A percentile compares a stretch with the other conserved stretches of the same genome.
Conservation (phyloP, 53 echinoderm and acorn worm genomes). For the Paracentrotus lividus region DNA sequence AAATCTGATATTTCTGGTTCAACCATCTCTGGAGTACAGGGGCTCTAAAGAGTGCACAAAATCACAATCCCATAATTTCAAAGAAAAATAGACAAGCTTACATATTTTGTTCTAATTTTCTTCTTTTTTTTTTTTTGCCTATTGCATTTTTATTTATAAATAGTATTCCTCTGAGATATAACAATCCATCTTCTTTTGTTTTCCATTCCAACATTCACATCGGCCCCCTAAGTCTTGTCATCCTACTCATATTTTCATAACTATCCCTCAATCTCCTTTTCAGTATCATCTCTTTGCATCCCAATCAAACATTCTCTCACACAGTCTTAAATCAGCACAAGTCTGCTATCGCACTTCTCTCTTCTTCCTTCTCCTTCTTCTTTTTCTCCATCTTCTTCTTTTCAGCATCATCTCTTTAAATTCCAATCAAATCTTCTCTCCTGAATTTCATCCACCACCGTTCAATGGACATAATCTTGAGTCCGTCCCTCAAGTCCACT, state of each 20-base stretch:
- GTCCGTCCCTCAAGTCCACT: neutral
- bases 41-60: neutral
- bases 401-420: neutral
- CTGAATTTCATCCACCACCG: neutral
- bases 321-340: too few species aligned
- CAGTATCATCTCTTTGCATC: neutral
- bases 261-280: neutral
- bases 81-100: too few species aligned
- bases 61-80: neutral
- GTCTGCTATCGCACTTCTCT: neutral
- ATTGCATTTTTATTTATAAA: too few species aligned
- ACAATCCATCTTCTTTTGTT: neutral
- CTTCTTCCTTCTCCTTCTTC: neutral
- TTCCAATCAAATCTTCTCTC: neutral
- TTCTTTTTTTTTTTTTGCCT: too few species aligned
- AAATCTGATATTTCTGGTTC: neutral
- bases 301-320: too few species aligned
- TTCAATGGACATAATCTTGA: slow-evolving; percentile 11
- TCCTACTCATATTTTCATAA: neutral
- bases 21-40: neutral
- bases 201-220: neutral
- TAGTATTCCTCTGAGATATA: neutral
- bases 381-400: neutral
- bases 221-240: neutral
- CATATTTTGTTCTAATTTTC: too few species aligned